Conservation (phyloP, 92 coral and sea anemone species). For the Blastomussa wellsi region DNA sequence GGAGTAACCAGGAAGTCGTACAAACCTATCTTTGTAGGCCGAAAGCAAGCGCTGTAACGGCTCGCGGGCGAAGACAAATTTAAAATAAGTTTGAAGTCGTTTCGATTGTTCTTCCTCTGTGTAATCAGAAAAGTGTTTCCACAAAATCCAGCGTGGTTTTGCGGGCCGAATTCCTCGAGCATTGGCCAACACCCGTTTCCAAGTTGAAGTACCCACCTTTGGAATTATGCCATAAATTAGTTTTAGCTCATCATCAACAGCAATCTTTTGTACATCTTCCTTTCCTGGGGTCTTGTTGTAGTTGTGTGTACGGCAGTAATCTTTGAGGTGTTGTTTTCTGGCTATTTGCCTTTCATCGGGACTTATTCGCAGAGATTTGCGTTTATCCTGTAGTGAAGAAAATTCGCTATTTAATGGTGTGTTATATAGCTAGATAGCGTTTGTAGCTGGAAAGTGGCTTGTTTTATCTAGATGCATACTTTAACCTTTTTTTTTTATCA, state of each 20-base stretch:
- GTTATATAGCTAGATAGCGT: too few relatives aligned
- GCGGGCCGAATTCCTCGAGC: background rate
- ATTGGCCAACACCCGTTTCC: background rate
- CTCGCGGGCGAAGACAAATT: constrained; percentile 1
- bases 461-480: too few relatives aligned
- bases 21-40: background rate
- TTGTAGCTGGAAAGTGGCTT: too few relatives aligned
- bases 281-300: background rate
- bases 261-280: background rate
- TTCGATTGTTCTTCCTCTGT: background rate
- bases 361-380: background rate
- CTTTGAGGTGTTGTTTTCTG: background rate
- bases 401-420: background rate
- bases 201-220: background rate
- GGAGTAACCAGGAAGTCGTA: background rate
- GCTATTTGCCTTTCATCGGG: background rate
- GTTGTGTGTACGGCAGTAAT: background rate
- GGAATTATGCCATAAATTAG: background rate
- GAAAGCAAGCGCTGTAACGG: constrained; percentile 15
- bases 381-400: background rate
- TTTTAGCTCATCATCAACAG: background rate
- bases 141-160: background rate
- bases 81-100: background rate
- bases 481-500: too few relatives aligned
- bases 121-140: background rate